Conservation (phyloP, 1,140 invertebrate genomes). For the Cyrtorhinus lividipennis region DNA sequence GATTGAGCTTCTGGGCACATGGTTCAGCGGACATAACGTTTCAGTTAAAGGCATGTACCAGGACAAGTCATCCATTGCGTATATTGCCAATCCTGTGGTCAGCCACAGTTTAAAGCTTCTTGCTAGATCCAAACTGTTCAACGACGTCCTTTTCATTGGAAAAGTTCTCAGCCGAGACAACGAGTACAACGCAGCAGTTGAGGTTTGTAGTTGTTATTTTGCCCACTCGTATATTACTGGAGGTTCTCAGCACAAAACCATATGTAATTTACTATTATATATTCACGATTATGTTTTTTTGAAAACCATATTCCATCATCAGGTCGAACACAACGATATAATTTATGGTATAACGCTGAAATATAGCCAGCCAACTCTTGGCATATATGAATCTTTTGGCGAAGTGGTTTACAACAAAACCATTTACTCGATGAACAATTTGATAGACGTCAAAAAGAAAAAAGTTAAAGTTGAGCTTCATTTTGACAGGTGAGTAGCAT, state of each 20-base stretch:
- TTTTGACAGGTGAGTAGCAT: slow-evolving; percentile 46
- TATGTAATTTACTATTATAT: no score
- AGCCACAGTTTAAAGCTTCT: slow-evolving; percentile 51
- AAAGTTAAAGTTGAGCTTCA: slow-evolving; percentile 44
- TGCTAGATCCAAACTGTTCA: slow-evolving; percentile 51
- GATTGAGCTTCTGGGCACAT: slow-evolving; percentile 50
- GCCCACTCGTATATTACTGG: slow-evolving; percentile 8
- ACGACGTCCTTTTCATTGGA: slow-evolving; percentile 43
- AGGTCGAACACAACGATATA: slow-evolving; percentile 44
- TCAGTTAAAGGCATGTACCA: slow-evolving; percentile 50
- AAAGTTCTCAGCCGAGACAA: slow-evolving; percentile 42
- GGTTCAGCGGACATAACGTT: slow-evolving; percentile 63
- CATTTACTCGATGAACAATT: slow-evolving; percentile 40
- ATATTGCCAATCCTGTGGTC: slow-evolving; percentile 27
- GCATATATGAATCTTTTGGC: slow-evolving; percentile 41
- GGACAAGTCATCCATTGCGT: slow-evolving; percentile 44
- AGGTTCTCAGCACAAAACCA: no score
- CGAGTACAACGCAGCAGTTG: slow-evolving; percentile 41
- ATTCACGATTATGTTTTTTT: no score
- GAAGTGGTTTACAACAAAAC: slow-evolving; percentile 48
- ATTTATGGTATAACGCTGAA: slow-evolving; percentile 44
- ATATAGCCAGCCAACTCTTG: slow-evolving; percentile 37
- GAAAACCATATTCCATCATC: no score
- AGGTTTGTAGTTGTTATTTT: slow-evolving; percentile 29
- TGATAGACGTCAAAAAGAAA: slow-evolving; percentile 29